Conservation (phyloP, 1,140 invertebrate species). For the Listronotus oregonensis region DNA sequence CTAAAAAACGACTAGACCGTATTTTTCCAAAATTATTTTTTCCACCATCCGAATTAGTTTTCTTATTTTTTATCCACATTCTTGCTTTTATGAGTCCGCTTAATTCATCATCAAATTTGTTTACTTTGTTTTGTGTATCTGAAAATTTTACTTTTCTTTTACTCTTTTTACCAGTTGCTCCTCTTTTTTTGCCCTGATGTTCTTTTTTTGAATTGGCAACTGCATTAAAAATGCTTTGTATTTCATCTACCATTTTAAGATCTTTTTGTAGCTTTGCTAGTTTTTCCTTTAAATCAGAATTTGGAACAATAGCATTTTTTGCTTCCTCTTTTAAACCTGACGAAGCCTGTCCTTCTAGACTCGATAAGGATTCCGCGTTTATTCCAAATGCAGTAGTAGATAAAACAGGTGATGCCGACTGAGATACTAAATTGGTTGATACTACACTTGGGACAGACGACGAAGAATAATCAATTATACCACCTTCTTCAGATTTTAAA, state of each 20-base stretch:
- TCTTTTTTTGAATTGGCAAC: conserved; percentile 8
- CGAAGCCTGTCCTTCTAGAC: background rate
- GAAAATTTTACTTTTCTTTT: background rate
- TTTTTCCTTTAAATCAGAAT: conserved; percentile 9
- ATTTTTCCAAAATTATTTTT: conserved; percentile 8
- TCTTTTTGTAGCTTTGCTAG: conserved; percentile 34
- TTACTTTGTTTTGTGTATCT: conserved; percentile 14
- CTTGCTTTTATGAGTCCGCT: conserved; percentile 27
- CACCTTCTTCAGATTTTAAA: conserved; percentile 4
- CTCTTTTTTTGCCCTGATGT: conserved; percentile 18
- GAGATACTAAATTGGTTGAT: background rate
- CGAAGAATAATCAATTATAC: conserved; percentile 3
- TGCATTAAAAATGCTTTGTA: conserved; percentile 34
- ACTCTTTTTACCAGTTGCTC: background rate
- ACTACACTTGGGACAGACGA: background rate
- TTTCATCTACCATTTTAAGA: conserved; percentile 37
- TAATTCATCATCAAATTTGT: conserved; percentile 24
- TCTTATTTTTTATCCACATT: conserved; percentile 30
- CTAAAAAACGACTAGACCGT: conserved; percentile 34
- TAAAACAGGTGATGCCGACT: background rate
- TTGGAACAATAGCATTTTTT: background rate
- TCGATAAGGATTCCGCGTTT: background rate
- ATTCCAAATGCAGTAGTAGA: background rate
- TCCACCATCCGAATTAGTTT: conserved; percentile 5
- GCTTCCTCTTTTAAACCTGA: background rate